phyloP scores from a whole-genome alignment of 2,113 vertebrate genomes.

The human (Homo sapiens) region GRCh38 chrX:85092001-85092500 shows the following conservation, averaged over 20 bases:
- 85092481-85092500: constrained; percentile 83
- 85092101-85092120: constrained; percentile 6
- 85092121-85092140: background rate
- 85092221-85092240: background rate
- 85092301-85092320: constrained; percentile 37
- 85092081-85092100: constrained; percentile 14
- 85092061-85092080: background rate
- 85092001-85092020: no score
- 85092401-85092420: constrained; percentile 81
- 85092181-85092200: background rate
- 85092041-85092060: background rate
- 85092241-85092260: constrained; percentile 22
- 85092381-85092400: constrained; percentile 71
- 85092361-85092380: background rate
- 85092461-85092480: constrained; percentile 83
- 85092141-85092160: background rate
- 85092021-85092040: background rate
- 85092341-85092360: constrained; percentile 2
- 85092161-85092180: background rate
- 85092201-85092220: constrained; percentile 17
- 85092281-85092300: constrained; percentile 31
- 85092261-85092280: constrained; percentile 35
- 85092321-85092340: background rate
- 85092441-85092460: constrained; percentile 85
- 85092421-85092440: constrained; percentile 85